These are phyloP conservation scores for Arge pagana DNA, from an alignment of 2,888 invertebrate genomes.

Conservation along the genomic window DNA sequence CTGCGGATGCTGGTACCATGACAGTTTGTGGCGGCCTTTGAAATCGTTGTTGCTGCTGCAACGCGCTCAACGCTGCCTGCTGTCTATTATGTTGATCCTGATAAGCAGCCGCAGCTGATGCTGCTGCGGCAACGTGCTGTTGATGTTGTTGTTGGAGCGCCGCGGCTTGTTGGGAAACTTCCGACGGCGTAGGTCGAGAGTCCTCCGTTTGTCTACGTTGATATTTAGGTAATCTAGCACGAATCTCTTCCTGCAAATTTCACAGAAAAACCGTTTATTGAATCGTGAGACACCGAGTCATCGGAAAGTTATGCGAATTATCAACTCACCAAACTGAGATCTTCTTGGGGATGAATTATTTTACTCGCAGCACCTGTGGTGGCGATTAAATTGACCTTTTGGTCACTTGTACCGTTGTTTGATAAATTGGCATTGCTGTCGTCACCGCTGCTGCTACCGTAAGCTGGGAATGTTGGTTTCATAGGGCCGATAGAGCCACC, in stretches of 20 bases:
- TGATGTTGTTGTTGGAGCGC: conserved; percentile 51
- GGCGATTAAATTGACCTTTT: conserved; percentile 66
- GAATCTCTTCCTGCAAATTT: conserved; percentile 72
- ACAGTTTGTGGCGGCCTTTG: conserved; percentile 59
- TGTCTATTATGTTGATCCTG: conserved; percentile 58
- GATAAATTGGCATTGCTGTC: conserved; percentile 56
- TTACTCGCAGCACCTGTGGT: conserved; percentile 84
- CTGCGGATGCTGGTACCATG: conserved; percentile 58
- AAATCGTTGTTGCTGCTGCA: conserved; percentile 59
- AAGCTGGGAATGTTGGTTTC: conserved; percentile 82
- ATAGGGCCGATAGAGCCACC: conserved; percentile 58
- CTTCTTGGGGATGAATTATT: conserved; percentile 93
- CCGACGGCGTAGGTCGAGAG: conserved; percentile 47
- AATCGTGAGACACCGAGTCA: conserved; percentile 4
- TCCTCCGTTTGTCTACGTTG: conserved; percentile 59
- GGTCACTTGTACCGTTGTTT: conserved; percentile 60
- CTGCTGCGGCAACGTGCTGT: conserved; percentile 55
- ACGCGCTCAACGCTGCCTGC: conserved; percentile 56
- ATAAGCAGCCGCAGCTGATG: conserved; percentile 57
- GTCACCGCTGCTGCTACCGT: conserved; percentile 60
- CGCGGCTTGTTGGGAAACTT: conserved; percentile 41
- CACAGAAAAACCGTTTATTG: background rate
- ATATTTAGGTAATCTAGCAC: conserved; percentile 74
- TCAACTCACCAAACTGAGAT: conserved; percentile 72
- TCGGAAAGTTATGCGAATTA: background rate